Conservation (phyloP, 2,797 vertebrate species). For the Halcyon badia region DNA sequence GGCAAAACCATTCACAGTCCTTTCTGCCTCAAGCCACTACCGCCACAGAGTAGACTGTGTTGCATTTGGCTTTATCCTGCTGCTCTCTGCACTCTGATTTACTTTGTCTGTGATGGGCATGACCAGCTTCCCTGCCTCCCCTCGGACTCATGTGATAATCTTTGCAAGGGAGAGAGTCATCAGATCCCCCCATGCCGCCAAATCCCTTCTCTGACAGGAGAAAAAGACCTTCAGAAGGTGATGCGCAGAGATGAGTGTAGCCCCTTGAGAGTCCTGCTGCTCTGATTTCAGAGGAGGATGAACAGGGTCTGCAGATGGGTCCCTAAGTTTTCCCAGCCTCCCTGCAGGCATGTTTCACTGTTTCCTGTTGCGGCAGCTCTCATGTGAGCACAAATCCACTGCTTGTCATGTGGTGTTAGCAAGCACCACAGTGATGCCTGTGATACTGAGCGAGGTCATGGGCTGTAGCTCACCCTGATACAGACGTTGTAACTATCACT, state of each 20-base stretch:
- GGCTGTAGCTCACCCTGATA: neutral
- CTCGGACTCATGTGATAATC: neutral
- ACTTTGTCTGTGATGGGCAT: neutral
- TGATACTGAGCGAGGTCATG: neutral
- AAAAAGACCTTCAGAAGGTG: neutral
- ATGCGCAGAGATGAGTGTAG: accelerated
- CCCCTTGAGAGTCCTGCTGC: accelerated
- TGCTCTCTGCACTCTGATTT: neutral
- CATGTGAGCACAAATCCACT: accelerated
- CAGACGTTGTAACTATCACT: accelerated
- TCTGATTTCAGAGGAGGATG: neutral
- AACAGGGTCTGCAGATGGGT: neutral
- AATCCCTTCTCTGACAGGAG: neutral
- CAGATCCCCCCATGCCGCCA: neutral
- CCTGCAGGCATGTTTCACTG: accelerated
- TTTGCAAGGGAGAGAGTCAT: neutral
- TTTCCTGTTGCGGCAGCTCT: neutral
- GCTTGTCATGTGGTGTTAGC: neutral
- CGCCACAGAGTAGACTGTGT: neutral
- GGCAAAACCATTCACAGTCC: neutral
- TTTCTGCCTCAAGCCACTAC: neutral
- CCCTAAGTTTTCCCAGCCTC: neutral
- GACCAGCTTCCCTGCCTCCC: neutral
- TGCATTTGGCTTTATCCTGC: neutral
- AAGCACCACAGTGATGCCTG: accelerated